Evolutionary conservation across 2,113 vertebrate genomes (phyloP).

Genomic region (Oceanodroma tethys): DNA sequence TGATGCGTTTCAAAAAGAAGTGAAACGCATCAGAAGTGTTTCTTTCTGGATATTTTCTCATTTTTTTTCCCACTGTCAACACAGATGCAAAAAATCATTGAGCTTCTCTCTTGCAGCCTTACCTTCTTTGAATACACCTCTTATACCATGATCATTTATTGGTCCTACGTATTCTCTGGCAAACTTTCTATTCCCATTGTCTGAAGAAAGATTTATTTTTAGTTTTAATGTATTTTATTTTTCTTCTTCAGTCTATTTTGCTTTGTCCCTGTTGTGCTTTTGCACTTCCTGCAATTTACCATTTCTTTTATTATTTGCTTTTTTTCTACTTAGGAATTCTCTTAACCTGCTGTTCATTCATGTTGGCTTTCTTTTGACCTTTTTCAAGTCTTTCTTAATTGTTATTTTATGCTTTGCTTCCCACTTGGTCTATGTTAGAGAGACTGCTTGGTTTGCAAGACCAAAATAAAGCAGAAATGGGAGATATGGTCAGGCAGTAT

Average conservation of each 20-base stretch:
- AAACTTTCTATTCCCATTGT: neutral
- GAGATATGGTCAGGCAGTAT: neutral
- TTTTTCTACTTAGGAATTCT: neutral
- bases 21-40: too few relatives aligned
- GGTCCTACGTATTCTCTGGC: neutral
- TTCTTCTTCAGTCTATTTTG: neutral
- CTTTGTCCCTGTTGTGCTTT: neutral
- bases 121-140: neutral
- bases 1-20: neutral
- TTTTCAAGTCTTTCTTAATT: neutral
- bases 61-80: neutral
- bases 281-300: neutral
- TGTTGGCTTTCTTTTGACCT: neutral
- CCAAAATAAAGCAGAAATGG: neutral
- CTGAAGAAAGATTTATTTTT: neutral
- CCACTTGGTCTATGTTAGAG: neutral
- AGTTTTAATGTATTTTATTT: neutral
- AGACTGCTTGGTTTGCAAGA: neutral
- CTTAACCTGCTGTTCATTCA: neutral
- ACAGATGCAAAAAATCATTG: neutral
- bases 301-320: neutral
- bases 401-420: neutral
- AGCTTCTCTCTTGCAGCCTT: neutral
- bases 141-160: neutral
- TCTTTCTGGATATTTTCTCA: neutral